Conservation (phyloP, 2,113 vertebrate genomes). For the Onychostoma macrolepis region DNA sequence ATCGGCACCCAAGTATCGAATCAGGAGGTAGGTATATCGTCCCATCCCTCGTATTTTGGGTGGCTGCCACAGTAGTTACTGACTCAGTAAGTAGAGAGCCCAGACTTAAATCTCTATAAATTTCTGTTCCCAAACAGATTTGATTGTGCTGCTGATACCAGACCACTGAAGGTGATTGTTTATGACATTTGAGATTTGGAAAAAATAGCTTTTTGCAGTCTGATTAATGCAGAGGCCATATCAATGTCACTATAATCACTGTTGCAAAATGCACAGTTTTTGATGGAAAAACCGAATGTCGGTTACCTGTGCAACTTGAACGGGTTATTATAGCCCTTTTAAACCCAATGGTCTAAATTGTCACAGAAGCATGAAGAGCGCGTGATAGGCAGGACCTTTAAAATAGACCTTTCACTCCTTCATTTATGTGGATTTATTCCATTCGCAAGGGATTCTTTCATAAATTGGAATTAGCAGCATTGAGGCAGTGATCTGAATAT, state of each 20-base stretch:
- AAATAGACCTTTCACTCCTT: constrained; percentile 49
- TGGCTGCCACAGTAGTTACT: not conserved
- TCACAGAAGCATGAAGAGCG: not conserved
- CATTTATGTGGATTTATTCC: constrained; percentile 66
- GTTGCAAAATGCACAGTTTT: not conserved
- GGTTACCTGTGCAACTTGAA: not conserved
- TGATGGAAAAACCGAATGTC: not conserved
- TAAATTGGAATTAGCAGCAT: constrained; percentile 68
- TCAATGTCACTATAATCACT: constrained; percentile 16
- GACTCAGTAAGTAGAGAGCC: not conserved
- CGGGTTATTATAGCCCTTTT: not conserved
- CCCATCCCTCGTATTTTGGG: no score
- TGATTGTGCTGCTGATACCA: constrained; percentile 19
- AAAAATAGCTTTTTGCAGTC: not conserved
- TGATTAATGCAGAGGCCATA: constrained; percentile 6
- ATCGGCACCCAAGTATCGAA: no score
- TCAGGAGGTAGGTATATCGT: no score
- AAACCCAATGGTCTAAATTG: not conserved
- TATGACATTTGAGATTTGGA: constrained; percentile 6
- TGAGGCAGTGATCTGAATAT: constrained; percentile 67
- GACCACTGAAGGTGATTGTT: constrained; percentile 26
- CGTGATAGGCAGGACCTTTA: constrained; percentile 49
- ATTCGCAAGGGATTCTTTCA: constrained; percentile 59
- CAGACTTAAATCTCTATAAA: not conserved
- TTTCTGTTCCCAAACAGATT: not conserved